Evolutionary conservation across 2,888 invertebrate genomes (phyloP).

Genomic region (Zhuqinia jingwanae): DNA sequence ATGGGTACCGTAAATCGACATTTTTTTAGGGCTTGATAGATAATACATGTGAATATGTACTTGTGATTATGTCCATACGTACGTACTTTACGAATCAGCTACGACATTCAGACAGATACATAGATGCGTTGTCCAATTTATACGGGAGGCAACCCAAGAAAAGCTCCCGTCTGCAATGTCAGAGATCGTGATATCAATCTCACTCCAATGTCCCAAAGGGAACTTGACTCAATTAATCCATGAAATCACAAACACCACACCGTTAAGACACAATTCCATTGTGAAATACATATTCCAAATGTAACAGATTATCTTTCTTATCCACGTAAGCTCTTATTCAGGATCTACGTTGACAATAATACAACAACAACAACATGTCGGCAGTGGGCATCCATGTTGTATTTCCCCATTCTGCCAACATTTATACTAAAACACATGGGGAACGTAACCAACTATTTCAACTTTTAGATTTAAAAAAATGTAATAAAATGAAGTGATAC

Average conservation of each 20-base stretch:
- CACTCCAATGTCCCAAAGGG: constrained; percentile 71
- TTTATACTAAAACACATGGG: no score
- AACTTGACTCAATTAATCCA: constrained; percentile 75
- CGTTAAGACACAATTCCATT: not conserved
- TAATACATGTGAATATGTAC: no score
- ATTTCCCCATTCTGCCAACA: no score
- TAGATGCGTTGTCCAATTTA: not conserved
- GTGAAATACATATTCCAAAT: not conserved
- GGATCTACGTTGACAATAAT: no score
- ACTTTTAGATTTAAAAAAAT: no score
- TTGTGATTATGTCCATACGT: not conserved
- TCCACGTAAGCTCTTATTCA: no score
- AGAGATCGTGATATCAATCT: constrained; percentile 76
- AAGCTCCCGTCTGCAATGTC: constrained; percentile 61
- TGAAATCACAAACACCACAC: constrained; percentile 45
- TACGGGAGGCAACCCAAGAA: not conserved
- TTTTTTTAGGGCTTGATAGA: not conserved
- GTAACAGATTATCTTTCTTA: not conserved
- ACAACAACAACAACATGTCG: no score
- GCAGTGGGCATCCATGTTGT: no score
- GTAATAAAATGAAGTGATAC: no score
- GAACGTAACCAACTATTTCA: no score
- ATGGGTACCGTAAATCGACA: not conserved
- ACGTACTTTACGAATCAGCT: not conserved
- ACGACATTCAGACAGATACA: not conserved